These are phyloP conservation scores for Laticauda laticaudata DNA, from an alignment of 2,113 vertebrate genomes.

Conservation along the genomic window DNA sequence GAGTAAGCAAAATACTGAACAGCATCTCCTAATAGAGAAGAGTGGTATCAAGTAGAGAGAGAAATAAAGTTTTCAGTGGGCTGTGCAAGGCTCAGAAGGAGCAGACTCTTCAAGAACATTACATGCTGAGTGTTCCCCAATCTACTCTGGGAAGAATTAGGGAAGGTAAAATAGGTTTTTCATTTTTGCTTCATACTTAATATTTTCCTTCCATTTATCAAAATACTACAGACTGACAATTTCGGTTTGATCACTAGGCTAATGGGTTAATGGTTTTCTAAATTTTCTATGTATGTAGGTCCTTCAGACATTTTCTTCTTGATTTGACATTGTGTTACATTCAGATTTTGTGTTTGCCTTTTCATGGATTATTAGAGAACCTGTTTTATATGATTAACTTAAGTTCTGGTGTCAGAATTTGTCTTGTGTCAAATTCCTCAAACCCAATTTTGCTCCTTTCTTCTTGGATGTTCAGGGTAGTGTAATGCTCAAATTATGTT, in stretches of 20 bases:
- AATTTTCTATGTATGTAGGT: neutral
- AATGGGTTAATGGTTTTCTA: neutral
- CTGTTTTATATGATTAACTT: conserved; percentile 6
- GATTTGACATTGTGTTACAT: neutral
- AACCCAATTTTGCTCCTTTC: neutral
- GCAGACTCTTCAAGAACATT: neutral
- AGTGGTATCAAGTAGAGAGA: neutral
- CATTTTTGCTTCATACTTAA: neutral
- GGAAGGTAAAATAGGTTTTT: neutral
- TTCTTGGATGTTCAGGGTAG: neutral
- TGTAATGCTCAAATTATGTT: conserved; percentile 5
- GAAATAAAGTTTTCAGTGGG: neutral
- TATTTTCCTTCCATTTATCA: neutral
- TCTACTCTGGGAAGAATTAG: neutral
- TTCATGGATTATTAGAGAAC: neutral
- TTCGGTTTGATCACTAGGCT: neutral
- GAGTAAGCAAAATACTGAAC: neutral
- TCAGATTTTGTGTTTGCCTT: neutral
- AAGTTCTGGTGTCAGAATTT: neutral
- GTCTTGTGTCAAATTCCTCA: neutral
- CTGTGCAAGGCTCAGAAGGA: neutral
- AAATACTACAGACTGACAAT: neutral
- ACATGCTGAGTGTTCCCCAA: neutral
- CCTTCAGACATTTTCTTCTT: neutral
- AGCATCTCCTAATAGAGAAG: neutral